Percentiles rank a stretch among this genome's conserved stretches.
Conservation (phyloP, 2,888 invertebrate genomes). For the Exocentrus adspersus region DNA sequence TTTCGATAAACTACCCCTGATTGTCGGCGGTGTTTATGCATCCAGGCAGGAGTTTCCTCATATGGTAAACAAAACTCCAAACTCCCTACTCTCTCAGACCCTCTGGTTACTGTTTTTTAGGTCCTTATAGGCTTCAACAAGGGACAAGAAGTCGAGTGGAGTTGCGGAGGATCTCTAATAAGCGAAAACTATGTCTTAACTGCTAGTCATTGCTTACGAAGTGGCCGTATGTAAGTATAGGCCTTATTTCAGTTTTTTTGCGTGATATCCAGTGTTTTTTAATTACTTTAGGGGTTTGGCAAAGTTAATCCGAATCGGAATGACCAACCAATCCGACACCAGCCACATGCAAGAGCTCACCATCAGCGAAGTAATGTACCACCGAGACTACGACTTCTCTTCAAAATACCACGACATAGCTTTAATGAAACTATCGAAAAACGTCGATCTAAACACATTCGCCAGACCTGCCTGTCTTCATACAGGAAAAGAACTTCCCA, state of each 20-base stretch:
- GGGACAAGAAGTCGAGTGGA: constrained; percentile 60
- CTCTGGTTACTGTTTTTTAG: constrained; percentile 45
- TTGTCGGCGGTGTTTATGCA: constrained; percentile 61
- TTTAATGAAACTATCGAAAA: constrained; percentile 58
- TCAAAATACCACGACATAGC: constrained; percentile 64
- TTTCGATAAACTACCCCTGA: constrained; percentile 49
- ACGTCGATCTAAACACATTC: constrained; percentile 56
- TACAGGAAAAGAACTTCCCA: constrained; percentile 24
- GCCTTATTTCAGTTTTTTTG: neutral
- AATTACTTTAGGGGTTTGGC: constrained; percentile 59
- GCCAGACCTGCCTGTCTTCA: constrained; percentile 63
- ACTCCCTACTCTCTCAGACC: too few relatives aligned
- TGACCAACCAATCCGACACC: constrained; percentile 62
- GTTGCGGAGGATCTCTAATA: constrained; percentile 75
- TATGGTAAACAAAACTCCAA: too few relatives aligned
- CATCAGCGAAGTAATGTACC: neutral
- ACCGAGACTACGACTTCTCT: neutral
- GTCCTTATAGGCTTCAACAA: constrained; percentile 51
- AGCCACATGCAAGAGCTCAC: constrained; percentile 53
- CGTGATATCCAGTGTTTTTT: neutral
- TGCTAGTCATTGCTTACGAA: constrained; percentile 71
- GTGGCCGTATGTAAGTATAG: constrained; percentile 26
- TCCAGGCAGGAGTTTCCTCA: constrained; percentile 67
- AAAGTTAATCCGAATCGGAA: constrained; percentile 62
- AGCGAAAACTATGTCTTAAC: constrained; percentile 72